phyloP scores from a whole-genome alignment of 1,140 invertebrate species.

The Adoxophyes honmai region DNA sequence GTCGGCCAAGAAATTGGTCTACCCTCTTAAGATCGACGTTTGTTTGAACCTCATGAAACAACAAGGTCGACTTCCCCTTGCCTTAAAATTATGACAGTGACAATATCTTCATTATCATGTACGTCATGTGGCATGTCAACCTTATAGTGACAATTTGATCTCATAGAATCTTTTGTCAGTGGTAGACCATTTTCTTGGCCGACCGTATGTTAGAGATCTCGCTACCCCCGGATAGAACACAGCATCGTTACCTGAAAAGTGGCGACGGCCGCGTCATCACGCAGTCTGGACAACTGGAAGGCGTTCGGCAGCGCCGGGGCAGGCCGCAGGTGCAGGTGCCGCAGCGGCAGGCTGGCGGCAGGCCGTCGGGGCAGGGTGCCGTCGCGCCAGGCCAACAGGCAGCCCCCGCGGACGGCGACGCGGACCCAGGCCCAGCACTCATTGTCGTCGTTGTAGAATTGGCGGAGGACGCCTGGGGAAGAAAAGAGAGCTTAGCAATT shows the following conservation, averaged over 20 bases:
- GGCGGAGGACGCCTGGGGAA: conserved; percentile 56
- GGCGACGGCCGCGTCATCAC: conserved; percentile 62
- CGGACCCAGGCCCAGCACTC: conserved; percentile 63
- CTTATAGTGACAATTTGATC: too few relatives aligned
- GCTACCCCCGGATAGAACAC: too few relatives aligned
- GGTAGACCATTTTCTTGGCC: too few relatives aligned
- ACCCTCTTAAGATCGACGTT: too few relatives aligned
- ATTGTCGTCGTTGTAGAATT: conserved; percentile 63
- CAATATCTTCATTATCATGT: too few relatives aligned
- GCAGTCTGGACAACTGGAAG: conserved; percentile 61
- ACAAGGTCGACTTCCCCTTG: too few relatives aligned
- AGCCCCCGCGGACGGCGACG: conserved; percentile 55
- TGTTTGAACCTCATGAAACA: too few relatives aligned
- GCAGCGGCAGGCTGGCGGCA: conserved; percentile 56
- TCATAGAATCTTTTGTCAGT: too few relatives aligned
- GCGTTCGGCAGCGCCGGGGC: conserved; percentile 54
- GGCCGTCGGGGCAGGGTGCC: conserved; percentile 56
- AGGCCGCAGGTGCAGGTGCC: conserved; percentile 56
- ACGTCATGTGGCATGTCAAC: too few relatives aligned
- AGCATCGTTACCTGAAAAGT: conserved; percentile 64
- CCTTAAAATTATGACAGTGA: too few relatives aligned
- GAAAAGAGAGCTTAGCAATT: not conserved
- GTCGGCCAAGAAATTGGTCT: too few relatives aligned
- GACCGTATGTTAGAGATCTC: too few relatives aligned
- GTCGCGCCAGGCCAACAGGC: conserved; percentile 62